Percentiles rank a stretch among this genome's conserved stretches.
Evolutionary conservation across 2,113 vertebrate genomes (phyloP).

Genomic region (Malurus cyaneus): DNA sequence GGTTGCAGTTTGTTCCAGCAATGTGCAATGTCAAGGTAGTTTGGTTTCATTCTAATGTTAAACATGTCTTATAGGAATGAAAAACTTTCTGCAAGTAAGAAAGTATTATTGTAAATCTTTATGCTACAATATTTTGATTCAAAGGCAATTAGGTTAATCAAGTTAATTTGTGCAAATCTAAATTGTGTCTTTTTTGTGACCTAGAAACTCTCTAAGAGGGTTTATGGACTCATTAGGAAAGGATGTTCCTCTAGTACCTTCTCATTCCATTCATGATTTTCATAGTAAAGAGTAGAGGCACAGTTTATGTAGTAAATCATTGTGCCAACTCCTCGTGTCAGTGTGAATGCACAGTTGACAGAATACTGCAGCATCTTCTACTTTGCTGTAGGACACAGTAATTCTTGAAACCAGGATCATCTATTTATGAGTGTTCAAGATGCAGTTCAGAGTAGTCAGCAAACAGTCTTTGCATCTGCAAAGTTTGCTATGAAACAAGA

Average conservation of each 20-base stretch:
- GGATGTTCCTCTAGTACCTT: not conserved
- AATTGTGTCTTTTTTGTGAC: not conserved
- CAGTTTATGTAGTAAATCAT: fast-evolving
- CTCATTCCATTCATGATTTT: not conserved
- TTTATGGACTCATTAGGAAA: not conserved
- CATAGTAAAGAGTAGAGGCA: fast-evolving
- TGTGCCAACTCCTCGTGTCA: fast-evolving
- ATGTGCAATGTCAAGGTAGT: not conserved
- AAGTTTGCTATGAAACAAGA: not conserved
- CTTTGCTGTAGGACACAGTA: not conserved
- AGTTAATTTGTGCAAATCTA: not conserved
- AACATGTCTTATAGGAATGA: not conserved
- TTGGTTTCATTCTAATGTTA: not conserved
- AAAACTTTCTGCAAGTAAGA: not conserved
- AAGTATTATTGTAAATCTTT: not conserved
- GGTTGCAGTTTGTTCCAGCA: not conserved
- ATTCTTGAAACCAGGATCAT: not conserved
- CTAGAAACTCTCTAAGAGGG: not conserved
- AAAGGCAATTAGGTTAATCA: not conserved
- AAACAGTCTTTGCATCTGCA: not conserved
- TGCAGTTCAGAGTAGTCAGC: not conserved
- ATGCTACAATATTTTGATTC: not conserved
- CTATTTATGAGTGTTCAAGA: not conserved
- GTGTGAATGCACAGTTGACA: not conserved
- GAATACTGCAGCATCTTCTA: not conserved